These are phyloP conservation scores for human DNA, from an alignment of 2,113 vertebrate species.

Conservation along the genomic window DNA sequence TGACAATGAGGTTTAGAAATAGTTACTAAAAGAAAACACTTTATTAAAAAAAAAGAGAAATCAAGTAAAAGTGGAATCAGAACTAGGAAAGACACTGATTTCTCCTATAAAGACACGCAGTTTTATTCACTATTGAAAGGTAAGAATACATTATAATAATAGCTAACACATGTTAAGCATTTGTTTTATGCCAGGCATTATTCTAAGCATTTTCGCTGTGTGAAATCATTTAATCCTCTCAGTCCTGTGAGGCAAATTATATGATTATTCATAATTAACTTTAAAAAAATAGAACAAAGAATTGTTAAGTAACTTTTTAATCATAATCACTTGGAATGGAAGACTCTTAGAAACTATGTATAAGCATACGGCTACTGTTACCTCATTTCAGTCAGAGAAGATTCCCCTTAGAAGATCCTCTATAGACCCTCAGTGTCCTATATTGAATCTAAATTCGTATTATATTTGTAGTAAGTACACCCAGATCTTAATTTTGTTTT, in stretches of 20 bases:
- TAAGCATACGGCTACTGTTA: background rate
- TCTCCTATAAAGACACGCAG: background rate
- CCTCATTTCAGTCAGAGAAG: background rate
- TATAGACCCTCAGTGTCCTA: background rate
- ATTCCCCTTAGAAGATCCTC: background rate
- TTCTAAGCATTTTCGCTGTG: background rate
- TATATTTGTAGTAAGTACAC: background rate
- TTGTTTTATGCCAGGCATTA: background rate
- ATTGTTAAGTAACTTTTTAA: background rate
- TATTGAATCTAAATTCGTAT: constrained; percentile 23
- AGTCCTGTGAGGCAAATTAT: background rate
- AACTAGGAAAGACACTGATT: background rate
- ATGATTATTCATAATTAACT: constrained; percentile 16
- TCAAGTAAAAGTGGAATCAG: background rate
- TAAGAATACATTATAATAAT: background rate
- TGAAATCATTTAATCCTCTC: background rate
- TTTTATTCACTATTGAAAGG: background rate
- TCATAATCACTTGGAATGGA: background rate
- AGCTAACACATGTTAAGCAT: background rate
- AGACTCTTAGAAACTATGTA: background rate
- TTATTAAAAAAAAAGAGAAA: background rate
- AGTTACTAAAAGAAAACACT: constrained; percentile 4
- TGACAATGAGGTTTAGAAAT: background rate
- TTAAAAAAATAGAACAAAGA: background rate
- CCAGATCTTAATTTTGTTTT: constrained; percentile 57